Evolutionary conservation across 2,113 vertebrate species (phyloP).

Genomic region (Thomomys bottae): DNA sequence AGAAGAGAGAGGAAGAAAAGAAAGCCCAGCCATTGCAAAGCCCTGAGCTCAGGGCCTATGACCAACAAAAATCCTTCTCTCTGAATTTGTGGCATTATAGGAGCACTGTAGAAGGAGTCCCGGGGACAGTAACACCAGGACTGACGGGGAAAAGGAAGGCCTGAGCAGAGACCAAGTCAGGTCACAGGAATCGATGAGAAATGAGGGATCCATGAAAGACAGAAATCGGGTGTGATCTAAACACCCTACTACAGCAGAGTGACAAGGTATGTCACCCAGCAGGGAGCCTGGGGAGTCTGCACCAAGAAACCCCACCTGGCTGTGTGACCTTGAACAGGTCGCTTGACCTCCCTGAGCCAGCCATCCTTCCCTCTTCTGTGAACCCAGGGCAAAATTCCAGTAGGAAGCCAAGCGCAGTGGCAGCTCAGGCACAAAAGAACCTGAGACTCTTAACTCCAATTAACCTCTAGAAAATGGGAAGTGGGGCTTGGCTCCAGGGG

Average conservation of each 20-base stretch:
- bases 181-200: neutral
- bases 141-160: neutral
- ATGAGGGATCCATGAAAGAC: neutral
- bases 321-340: neutral
- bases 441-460: too few species aligned
- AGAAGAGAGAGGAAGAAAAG: too few species aligned
- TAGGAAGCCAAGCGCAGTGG: too few species aligned
- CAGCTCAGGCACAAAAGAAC: too few species aligned
- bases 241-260: neutral
- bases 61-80: neutral
- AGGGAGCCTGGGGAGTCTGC: neutral
- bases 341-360: neutral
- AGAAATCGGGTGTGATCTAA: neutral
- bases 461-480: too few species aligned
- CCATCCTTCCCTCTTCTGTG: neutral
- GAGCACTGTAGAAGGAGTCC: neutral
- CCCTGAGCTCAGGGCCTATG: too few species aligned
- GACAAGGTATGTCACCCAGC: neutral
- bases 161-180: neutral
- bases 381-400: neutral
- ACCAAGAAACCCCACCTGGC: neutral
- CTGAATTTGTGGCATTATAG: neutral
- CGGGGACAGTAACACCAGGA: neutral
- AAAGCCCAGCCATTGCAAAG: too few species aligned
- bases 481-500: too few species aligned